Conservation (phyloP, 1,140 invertebrate species). For the Trissolcus basalis region DNA sequence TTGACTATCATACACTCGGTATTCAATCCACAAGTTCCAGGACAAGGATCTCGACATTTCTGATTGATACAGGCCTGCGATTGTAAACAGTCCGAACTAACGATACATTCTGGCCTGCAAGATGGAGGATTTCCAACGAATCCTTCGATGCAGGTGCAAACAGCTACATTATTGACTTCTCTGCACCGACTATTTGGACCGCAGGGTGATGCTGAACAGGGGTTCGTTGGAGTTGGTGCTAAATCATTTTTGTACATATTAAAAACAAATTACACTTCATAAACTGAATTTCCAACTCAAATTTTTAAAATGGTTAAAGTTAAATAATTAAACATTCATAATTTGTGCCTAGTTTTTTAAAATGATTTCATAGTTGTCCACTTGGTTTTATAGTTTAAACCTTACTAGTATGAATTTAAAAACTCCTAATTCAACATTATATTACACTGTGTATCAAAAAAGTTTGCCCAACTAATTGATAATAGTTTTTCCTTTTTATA, state of each 20-base stretch:
- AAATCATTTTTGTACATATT: slow-evolving; percentile 16
- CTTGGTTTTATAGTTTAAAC: too few relatives aligned
- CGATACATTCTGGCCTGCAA: slow-evolving; percentile 76
- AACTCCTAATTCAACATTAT: too few relatives aligned
- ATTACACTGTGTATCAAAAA: too few relatives aligned
- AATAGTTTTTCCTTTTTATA: too few relatives aligned
- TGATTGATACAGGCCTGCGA: slow-evolving; percentile 74
- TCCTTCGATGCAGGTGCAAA: slow-evolving; percentile 71
- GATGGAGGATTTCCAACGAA: slow-evolving; percentile 74
- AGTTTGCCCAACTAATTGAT: too few relatives aligned
- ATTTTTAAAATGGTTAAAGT: too few relatives aligned
- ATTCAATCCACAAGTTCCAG: slow-evolving; percentile 76
- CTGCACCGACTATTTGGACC: slow-evolving; percentile 78
- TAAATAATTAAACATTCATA: too few relatives aligned
- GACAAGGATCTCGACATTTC: slow-evolving; percentile 77
- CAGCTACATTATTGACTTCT: slow-evolving; percentile 70
- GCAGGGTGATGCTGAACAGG: slow-evolving; percentile 78
- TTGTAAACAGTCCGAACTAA: slow-evolving; percentile 73
- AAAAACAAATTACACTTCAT: slow-evolving; percentile 49
- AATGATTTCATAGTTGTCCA: too few relatives aligned
- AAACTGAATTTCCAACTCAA: too few relatives aligned
- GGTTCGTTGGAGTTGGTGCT: slow-evolving; percentile 64
- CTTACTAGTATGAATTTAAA: too few relatives aligned
- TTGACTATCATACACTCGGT: slow-evolving; percentile 83
- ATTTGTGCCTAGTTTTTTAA: too few relatives aligned